phyloP scores from a whole-genome alignment of 2,113 vertebrate species.

The Amblyopsis rosae region DNA sequence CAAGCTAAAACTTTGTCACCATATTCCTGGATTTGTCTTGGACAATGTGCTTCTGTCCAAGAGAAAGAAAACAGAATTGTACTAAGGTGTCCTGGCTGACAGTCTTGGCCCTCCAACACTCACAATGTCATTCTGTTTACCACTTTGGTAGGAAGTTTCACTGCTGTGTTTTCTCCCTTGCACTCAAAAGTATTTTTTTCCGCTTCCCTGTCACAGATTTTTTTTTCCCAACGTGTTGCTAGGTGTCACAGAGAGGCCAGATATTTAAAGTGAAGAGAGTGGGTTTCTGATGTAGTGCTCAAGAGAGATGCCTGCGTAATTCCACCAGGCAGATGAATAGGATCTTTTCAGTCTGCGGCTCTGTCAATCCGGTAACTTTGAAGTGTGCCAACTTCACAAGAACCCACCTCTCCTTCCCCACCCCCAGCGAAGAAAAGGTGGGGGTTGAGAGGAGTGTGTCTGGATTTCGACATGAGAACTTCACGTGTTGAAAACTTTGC shows the following conservation, averaged over 20 bases:
- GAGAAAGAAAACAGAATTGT: background rate
- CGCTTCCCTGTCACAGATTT: slow-evolving; percentile 7
- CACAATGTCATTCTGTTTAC: slow-evolving; percentile 48
- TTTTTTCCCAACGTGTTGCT: slow-evolving; percentile 47
- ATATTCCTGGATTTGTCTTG: slow-evolving; percentile 6
- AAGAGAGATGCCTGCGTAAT: slow-evolving; percentile 77
- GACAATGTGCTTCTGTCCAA: slow-evolving; percentile 19
- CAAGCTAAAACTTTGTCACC: slow-evolving; percentile 12
- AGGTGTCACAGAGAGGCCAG: slow-evolving; percentile 76
- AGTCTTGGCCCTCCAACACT: slow-evolving; percentile 1
- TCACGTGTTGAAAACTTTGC: slow-evolving; percentile 35
- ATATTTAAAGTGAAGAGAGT: slow-evolving; percentile 76
- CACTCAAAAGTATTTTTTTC: slow-evolving; percentile 8
- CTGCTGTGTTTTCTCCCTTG: slow-evolving; percentile 30
- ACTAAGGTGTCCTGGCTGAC: too few species aligned
- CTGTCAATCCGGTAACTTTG: slow-evolving; percentile 77
- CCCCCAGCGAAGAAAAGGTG: slow-evolving; percentile 49
- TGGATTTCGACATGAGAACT: slow-evolving; percentile 58
- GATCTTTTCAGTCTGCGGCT: slow-evolving; percentile 69
- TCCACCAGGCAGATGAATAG: slow-evolving; percentile 74
- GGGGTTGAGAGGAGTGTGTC: slow-evolving; percentile 33
- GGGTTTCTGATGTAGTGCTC: slow-evolving; percentile 75
- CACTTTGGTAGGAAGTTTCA: slow-evolving; percentile 46
- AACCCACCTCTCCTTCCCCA: slow-evolving; percentile 21
- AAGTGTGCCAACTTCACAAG: slow-evolving; percentile 77